Percentiles rank a stretch among this genome's conserved stretches.
Conservation (phyloP, 2,797 vertebrate species). For the Myiotriccus ornatus region DNA sequence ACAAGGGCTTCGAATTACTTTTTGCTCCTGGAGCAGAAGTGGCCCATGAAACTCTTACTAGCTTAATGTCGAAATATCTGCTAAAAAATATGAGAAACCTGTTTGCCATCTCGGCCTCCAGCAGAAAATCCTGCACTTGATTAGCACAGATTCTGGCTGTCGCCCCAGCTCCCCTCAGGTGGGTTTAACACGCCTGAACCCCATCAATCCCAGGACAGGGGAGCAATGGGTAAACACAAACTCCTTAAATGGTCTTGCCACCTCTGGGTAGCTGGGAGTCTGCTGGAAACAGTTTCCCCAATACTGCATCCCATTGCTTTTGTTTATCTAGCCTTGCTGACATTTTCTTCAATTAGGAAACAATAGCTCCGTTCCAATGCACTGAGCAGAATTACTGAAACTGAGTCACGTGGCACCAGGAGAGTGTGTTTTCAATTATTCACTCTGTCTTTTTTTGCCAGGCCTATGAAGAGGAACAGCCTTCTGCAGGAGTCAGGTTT, state of each 20-base stretch:
- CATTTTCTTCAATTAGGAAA: constrained; percentile 63
- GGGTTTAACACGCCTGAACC: background rate
- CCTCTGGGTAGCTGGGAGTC: background rate
- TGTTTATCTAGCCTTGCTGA: constrained; percentile 48
- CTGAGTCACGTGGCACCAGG: constrained; percentile 36
- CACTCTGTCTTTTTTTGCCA: constrained; percentile 57
- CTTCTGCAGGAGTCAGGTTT: constrained; percentile 60
- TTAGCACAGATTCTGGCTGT: background rate
- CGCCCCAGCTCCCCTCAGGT: background rate
- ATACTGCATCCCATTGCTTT: constrained; percentile 33
- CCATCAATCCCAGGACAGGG: background rate
- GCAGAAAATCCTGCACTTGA: background rate
- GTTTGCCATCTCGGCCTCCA: background rate
- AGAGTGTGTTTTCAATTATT: constrained; percentile 76
- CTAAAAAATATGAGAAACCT: background rate
- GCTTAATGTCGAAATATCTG: background rate
- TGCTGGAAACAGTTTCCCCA: background rate
- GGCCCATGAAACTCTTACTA: background rate
- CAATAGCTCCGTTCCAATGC: constrained; percentile 59
- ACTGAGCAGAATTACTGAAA: constrained; percentile 63
- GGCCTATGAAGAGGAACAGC: constrained; percentile 65
- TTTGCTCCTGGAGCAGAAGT: background rate
- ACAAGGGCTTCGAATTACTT: background rate
- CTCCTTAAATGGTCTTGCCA: background rate
- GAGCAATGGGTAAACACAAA: background rate